Conservation (phyloP, 2,113 vertebrate genomes). For the Mormoops blainvillei region DNA sequence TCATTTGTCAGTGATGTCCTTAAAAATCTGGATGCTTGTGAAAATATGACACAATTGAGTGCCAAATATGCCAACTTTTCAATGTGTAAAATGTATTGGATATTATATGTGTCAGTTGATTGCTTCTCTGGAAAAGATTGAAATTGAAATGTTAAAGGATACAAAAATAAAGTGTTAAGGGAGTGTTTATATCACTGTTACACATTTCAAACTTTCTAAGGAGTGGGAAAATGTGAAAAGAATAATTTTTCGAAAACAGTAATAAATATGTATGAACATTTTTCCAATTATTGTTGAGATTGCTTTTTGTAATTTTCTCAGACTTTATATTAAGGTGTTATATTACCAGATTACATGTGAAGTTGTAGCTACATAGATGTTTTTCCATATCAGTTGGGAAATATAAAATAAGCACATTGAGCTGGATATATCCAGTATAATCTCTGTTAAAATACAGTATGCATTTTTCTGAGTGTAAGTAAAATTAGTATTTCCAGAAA, state of each 20-base stretch:
- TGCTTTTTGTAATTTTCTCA: constrained; percentile 51
- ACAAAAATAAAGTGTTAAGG: not conserved
- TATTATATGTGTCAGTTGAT: constrained; percentile 21
- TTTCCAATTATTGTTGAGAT: constrained; percentile 55
- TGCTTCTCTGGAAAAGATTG: not conserved
- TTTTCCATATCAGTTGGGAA: not conserved
- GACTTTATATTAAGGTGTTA: constrained; percentile 22
- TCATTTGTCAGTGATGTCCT: not conserved
- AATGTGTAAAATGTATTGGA: not conserved
- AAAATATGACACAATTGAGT: constrained; percentile 21
- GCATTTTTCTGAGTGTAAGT: not conserved
- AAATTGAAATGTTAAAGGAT: constrained; percentile 1
- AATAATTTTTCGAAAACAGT: constrained; percentile 17
- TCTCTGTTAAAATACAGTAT: not conserved
- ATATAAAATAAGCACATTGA: not conserved
- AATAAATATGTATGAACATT: constrained; percentile 52
- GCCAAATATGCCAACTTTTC: constrained; percentile 7
- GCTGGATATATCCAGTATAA: not conserved
- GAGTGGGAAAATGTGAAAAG: not conserved
- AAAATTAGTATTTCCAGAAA: not conserved
- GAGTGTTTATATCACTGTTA: not conserved
- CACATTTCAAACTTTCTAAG: not conserved
- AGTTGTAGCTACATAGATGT: not conserved
- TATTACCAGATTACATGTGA: constrained; percentile 27
- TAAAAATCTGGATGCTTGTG: not conserved